Evolutionary conservation across 2,113 vertebrate species (phyloP), one percentile per base, ranked within the genome.

Genomic region (Gopherus flavomarginatus): DNA sequence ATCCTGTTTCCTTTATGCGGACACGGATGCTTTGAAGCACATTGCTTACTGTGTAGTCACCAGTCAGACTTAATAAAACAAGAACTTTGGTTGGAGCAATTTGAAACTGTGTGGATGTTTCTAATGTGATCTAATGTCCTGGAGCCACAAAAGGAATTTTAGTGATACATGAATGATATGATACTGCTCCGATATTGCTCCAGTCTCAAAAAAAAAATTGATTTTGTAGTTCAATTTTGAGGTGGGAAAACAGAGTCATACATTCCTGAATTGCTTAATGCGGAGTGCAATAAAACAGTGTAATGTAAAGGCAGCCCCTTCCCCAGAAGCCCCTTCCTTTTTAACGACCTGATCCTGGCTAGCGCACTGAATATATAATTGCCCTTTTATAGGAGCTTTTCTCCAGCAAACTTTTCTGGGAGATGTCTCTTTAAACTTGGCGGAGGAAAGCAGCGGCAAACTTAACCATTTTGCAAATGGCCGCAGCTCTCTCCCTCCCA

Each of bases 181-280:
- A 62, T 62, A 29, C 27, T 57, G 26, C 85, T 75, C 84, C 77
- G 83, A n/a, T 80, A 86, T n/a, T 57, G 56, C 86, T 72, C 53
- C 69, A 75, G 81, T 54, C 86, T 54, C 1, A 0, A 26, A 50
- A 57, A 42, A 22, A 59, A 44, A 22, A 24, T 38, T 52, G 44
- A 82, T 81, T 89, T 85, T 50, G 22, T 47, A 86, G 49, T 87
- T 87, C 83, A 42, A 57, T 83, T 53, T 62, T 56, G 52, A 88
- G 53, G 42, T 65, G 90, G 84, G 75, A 50, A 87, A 91, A 82
- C 78, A 24, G 44, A 44, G 12, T 59, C 89, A 26, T 2, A 85
- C n/a, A 3, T 87, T 79, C 53, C 86, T 86, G 83, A 89, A 53
- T 93, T 93, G 83, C 47, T 94, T 57, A 81, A 81, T 86, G 83